Evolutionary conservation across 2,113 vertebrate species (phyloP).

Genomic region (Vombatus ursinus): DNA sequence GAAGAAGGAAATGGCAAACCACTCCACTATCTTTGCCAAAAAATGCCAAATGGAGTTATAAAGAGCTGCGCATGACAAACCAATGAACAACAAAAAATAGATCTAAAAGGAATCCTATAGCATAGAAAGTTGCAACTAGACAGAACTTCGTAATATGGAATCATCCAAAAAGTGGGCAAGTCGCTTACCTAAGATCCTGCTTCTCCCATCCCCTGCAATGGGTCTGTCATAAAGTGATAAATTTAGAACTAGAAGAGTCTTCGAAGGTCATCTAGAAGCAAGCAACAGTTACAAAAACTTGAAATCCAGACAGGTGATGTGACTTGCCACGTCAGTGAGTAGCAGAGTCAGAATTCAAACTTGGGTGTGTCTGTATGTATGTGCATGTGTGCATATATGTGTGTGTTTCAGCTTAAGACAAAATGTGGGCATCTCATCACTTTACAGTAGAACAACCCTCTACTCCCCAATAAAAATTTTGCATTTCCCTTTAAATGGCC

Average conservation of each 20-base stretch:
- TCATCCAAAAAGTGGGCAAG: background rate
- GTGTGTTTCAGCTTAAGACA: background rate
- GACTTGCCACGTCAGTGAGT: background rate
- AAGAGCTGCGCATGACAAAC: background rate
- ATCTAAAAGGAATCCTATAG: background rate
- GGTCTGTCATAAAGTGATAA: background rate
- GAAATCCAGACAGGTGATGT: background rate
- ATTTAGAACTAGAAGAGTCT: background rate
- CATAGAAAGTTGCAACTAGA: background rate
- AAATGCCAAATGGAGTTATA: background rate
- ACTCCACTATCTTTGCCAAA: too few relatives aligned
- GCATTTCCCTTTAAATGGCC: background rate
- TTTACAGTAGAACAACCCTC: constrained; percentile 27
- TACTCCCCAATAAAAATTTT: background rate
- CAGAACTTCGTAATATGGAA: background rate
- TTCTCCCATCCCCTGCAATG: background rate
- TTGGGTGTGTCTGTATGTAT: background rate
- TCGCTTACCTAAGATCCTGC: background rate
- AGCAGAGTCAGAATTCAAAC: background rate
- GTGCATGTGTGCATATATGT: background rate
- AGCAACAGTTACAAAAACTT: background rate
- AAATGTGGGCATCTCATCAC: background rate
- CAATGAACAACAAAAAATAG: background rate
- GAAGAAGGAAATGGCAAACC: background rate
- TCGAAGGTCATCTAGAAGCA: background rate